phyloP scores from a whole-genome alignment of 2,113 vertebrate species.

The Caretta caretta region DNA sequence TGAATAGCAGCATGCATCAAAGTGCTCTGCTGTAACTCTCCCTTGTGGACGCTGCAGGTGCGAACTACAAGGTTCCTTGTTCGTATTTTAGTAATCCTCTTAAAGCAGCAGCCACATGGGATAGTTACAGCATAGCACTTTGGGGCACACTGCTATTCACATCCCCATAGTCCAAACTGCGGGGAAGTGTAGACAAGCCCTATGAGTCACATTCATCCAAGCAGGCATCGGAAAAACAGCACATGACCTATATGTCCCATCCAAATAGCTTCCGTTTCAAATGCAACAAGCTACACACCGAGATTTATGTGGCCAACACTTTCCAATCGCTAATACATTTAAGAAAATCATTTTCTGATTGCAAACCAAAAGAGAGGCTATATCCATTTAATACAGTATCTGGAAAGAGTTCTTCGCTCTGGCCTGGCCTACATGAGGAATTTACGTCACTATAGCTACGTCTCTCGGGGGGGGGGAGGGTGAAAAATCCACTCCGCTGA shows the following conservation, averaged over 20 bases:
- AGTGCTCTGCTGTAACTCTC: background rate
- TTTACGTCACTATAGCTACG: too few species aligned
- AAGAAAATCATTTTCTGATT: background rate
- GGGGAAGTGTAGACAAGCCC: background rate
- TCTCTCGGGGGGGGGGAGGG: too few species aligned
- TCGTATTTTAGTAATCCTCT: background rate
- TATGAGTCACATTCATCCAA: background rate
- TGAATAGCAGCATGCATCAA: background rate
- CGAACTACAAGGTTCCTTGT: background rate
- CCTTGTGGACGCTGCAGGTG: background rate
- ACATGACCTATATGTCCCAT: background rate
- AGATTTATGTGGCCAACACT: background rate
- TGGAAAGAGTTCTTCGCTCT: background rate
- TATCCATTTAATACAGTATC: background rate
- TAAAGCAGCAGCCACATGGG: background rate
- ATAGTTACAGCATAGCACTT: background rate
- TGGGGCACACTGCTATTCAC: background rate
- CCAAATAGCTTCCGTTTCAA: background rate
- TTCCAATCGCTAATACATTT: background rate
- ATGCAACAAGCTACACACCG: background rate
- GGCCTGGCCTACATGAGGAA: background rate
- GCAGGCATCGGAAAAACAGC: background rate
- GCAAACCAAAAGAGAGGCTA: background rate
- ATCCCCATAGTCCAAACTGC: background rate
- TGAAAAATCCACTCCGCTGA: background rate